Conservation (phyloP, 2,888 invertebrate species). For the Exephanes ischioxanthus region DNA sequence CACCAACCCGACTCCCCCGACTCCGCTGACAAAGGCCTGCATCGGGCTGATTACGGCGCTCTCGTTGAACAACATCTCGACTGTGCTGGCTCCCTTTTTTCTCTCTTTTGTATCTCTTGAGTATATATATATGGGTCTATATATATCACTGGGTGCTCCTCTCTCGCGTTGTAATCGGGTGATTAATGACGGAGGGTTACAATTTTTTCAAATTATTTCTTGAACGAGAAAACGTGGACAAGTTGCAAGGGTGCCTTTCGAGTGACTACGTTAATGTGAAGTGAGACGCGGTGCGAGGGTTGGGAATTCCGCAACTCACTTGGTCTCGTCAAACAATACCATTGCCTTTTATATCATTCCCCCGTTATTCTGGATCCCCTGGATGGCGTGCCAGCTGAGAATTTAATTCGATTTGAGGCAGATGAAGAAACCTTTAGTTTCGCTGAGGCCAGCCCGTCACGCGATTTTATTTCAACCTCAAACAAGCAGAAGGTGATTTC, state of each 20-base stretch:
- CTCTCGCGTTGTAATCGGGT: slow-evolving; percentile 2
- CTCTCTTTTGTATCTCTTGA: neutral
- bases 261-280: slow-evolving; percentile 75
- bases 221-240: slow-evolving; percentile 19
- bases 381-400: slow-evolving; percentile 82
- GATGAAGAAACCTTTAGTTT: slow-evolving; percentile 83
- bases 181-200: slow-evolving; percentile 13
- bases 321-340: slow-evolving; percentile 70
- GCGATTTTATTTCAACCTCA: slow-evolving; percentile 78
- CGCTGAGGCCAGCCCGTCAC: slow-evolving; percentile 83
- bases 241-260: slow-evolving; percentile 60
- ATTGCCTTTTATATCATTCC: slow-evolving; percentile 71
- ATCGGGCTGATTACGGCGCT: slow-evolving; percentile 78
- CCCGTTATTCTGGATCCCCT: slow-evolving; percentile 71
- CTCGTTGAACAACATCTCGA: slow-evolving; percentile 80
- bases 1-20: slow-evolving; percentile 78
- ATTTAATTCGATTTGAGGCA: slow-evolving; percentile 83
- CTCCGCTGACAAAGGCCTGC: slow-evolving; percentile 78
- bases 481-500: slow-evolving; percentile 50
- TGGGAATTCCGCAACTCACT: slow-evolving; percentile 83
- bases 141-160: neutral
- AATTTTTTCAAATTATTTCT: slow-evolving; percentile 2
- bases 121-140: neutral
- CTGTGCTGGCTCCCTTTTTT: slow-evolving; percentile 51
- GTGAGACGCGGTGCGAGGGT: slow-evolving; percentile 82